Base-by-base conservation (phyloP, 2,113 vertebrate genomes). In the Marmota monax region DNA sequence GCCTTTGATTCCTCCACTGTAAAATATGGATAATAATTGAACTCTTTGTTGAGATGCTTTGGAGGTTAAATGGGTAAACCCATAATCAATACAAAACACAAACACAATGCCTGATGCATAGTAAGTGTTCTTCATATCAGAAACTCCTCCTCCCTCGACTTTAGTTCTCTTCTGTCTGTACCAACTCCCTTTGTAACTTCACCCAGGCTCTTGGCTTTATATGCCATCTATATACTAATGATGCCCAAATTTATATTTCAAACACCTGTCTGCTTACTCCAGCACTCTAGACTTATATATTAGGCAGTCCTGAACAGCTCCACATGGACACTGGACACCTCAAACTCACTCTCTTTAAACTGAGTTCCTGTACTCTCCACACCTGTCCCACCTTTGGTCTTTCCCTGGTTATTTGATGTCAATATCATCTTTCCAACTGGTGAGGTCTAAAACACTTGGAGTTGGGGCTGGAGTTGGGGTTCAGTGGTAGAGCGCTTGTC, bases 41-140 rank as follows among this genome's bases (percentile, higher is more conserved):
- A 61, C 1, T 17, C 7, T 51, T 74, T 25, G 32, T 8, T 69
- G 92, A 84, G 13, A 20, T 74, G 29, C 32, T 83, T 56, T 77
- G 65, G 80, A 86, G 45, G 56, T 45, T 74, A 87, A 87, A 37
- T 6, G 12, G 17, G 39, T 79, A 23, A 65, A 45, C 3, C 8
- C 34, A 8, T 29, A 56, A 79, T 37, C 80, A 25, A 34, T 5
- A 7, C 12, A 53, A 58, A 84, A 45, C 65, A 65, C 73, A 34
- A 0, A 34, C 37, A 51, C 27, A n/a, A 37, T 63, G 77, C 27
- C 45, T 4, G 34, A 42, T 27, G 4, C 18, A 0, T 0, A 4
- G 65, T n/a, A 6, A 37, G 20, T 61, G 86, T 34, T 51, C 76
- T 56, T 4, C 29, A 0, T 3, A n/a, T 23, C 37, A 56, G 27